These are phyloP conservation scores for Bembecia ichneumoniformis DNA, from an alignment of 2,888 invertebrate genomes.

Conservation along the genomic window DNA sequence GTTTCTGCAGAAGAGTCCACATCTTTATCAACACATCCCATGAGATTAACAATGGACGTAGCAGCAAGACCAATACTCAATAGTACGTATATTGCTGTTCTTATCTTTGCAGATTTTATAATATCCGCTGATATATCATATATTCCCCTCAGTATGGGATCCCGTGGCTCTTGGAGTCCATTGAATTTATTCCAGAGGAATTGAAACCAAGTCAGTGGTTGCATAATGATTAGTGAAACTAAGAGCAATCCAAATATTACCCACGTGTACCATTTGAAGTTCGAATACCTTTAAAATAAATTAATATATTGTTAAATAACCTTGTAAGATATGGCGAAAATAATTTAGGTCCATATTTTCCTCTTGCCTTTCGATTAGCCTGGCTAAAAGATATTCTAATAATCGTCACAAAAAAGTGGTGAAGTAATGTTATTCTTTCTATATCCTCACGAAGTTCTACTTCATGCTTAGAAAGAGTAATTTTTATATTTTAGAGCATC, in stretches of 20 bases:
- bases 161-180: slow-evolving; percentile 70
- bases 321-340: neutral
- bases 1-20: slow-evolving; percentile 28
- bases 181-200: slow-evolving; percentile 75
- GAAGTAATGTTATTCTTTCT: too few species aligned
- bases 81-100: slow-evolving; percentile 77
- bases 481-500: too few species aligned
- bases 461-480: too few species aligned
- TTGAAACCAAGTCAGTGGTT: slow-evolving; percentile 83
- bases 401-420: too few species aligned
- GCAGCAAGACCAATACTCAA: slow-evolving; percentile 76
- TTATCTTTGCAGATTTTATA: slow-evolving; percentile 73
- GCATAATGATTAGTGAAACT: slow-evolving; percentile 55
- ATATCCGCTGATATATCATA: slow-evolving; percentile 75
- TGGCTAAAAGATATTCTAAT: too few species aligned
- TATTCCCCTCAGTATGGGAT: slow-evolving; percentile 63
- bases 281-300: slow-evolving; percentile 33
- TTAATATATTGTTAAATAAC: slow-evolving; percentile 1
- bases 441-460: too few species aligned
- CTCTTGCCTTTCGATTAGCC: neutral
- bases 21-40: slow-evolving; percentile 42
- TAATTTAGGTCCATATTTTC: neutral
- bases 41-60: slow-evolving; percentile 78
- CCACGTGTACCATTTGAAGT: slow-evolving; percentile 46
- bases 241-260: slow-evolving; percentile 30